These are phyloP conservation scores for Antedon bifida DNA, from an alignment of 35 echinoderm and acorn worm species.

Conservation along the genomic window DNA sequence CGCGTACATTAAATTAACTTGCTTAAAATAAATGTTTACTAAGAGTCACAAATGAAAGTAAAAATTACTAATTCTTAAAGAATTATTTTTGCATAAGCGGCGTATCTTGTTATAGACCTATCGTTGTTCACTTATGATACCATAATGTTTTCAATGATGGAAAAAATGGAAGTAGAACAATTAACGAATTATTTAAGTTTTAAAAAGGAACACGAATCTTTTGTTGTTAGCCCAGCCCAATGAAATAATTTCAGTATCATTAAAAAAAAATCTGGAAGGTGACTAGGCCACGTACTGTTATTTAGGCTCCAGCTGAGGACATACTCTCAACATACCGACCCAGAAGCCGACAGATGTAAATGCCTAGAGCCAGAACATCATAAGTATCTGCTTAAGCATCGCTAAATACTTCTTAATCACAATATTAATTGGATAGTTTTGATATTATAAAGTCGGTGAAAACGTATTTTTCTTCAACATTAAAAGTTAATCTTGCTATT, in stretches of 20 bases:
- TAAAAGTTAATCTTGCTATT: neutral
- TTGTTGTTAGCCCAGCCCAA: neutral
- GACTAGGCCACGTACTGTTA: neutral
- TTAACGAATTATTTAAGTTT: neutral
- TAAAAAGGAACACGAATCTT: neutral
- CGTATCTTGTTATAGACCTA: too few species aligned
- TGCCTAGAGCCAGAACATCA: too few species aligned
- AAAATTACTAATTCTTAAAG: too few species aligned
- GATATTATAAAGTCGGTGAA: neutral
- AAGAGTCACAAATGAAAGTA: too few species aligned
- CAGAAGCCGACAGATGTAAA: neutral
- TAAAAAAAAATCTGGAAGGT: neutral
- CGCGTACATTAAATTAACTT: too few species aligned
- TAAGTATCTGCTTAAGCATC: too few species aligned
- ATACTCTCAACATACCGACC: neutral
- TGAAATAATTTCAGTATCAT: neutral
- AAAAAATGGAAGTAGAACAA: too few species aligned
- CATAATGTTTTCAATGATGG: too few species aligned
- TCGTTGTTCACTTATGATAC: too few species aligned
- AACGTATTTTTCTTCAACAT: neutral
- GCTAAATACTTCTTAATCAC: neutral
- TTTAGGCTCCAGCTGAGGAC: neutral
- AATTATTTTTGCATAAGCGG: too few species aligned
- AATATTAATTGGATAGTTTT: neutral
- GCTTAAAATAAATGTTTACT: too few species aligned